Evolutionary conservation across 1,140 invertebrate genomes (phyloP).

Genomic region (Drosophila teissieri): DNA sequence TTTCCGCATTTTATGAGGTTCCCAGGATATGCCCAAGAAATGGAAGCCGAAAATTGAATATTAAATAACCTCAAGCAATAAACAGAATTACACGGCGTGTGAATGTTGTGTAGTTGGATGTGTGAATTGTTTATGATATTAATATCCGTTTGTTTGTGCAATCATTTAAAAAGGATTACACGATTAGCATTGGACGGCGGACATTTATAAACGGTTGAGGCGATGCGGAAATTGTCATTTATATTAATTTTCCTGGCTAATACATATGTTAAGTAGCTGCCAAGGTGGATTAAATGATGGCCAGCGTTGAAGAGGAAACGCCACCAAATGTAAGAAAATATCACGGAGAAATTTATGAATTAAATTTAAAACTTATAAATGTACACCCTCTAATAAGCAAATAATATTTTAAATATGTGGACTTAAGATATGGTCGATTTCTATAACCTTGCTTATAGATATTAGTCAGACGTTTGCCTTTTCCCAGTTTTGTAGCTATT

Average conservation of each 20-base stretch:
- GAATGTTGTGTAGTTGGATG: conserved; percentile 17
- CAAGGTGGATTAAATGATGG: conserved; percentile 15
- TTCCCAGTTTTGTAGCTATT: no score
- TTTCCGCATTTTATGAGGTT: conserved; percentile 44
- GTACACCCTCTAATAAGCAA: no score
- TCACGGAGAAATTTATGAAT: no score
- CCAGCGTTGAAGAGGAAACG: conserved; percentile 30
- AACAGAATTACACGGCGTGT: conserved; percentile 33
- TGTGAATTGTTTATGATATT: conserved; percentile 72
- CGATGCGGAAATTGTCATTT: conserved; percentile 68
- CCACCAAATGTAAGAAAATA: conserved; percentile 30
- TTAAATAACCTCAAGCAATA: conserved; percentile 55
- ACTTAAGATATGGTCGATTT: no score
- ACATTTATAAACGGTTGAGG: conserved; percentile 56
- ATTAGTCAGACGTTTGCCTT: no score
- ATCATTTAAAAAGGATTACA: conserved; percentile 67
- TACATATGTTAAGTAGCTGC: conserved; percentile 15
- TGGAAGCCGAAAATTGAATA: conserved; percentile 65
- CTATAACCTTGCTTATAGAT: no score
- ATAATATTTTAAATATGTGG: no score
- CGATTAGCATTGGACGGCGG: conserved; percentile 44
- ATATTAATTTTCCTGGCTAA: conserved; percentile 41
- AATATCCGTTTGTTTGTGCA: conserved; percentile 70
- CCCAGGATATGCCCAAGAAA: conserved; percentile 14
- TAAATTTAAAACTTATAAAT: no score